These are phyloP conservation scores for Allygus modestus DNA, from an alignment of 2,888 invertebrate genomes.

Conservation along the genomic window DNA sequence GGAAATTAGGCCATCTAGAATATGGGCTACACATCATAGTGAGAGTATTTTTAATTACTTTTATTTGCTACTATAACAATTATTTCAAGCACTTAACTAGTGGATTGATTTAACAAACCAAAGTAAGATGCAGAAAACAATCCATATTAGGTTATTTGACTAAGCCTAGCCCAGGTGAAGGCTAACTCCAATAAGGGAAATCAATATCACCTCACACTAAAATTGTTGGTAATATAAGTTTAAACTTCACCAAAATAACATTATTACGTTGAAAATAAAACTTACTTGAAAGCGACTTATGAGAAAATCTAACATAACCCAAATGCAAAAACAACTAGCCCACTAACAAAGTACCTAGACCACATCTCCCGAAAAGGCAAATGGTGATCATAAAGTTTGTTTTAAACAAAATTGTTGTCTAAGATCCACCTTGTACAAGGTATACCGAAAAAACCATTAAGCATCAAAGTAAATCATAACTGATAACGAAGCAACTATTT, in stretches of 20 bases:
- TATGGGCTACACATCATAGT: background rate
- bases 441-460: background rate
- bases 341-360: slow-evolving; percentile 10
- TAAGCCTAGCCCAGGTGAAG: background rate
- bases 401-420: background rate
- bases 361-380: background rate
- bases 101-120: no score
- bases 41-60: no score
- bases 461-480: slow-evolving; percentile 17
- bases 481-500: slow-evolving; percentile 60
- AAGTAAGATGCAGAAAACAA: background rate
- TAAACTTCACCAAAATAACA: background rate
- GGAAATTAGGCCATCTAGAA: background rate
- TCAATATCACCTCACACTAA: background rate
- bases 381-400: background rate
- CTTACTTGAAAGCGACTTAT: background rate
- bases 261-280: background rate
- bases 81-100: no score
- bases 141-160: background rate
- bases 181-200: background rate
- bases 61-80: no score
- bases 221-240: background rate
- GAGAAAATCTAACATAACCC: slow-evolving; percentile 37
- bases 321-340: slow-evolving; percentile 42
- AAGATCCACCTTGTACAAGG: background rate